Percentiles rank a stretch among this genome's conserved stretches.
phyloP scores from a whole-genome alignment of 2,888 invertebrate genomes.

The Mactromeris polynyma region DNA sequence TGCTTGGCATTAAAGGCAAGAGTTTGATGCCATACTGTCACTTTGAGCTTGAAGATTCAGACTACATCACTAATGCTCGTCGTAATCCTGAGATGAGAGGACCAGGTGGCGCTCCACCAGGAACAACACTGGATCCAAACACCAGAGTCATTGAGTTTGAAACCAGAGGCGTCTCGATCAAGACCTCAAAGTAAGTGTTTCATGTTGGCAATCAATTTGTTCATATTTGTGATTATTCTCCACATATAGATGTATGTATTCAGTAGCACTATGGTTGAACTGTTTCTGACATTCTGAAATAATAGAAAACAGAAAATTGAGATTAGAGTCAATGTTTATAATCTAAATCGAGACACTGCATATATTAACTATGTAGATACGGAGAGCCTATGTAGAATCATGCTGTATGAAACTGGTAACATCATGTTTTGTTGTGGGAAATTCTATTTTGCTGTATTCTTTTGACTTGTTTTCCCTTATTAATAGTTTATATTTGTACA shows the following conservation, averaged over 20 bases:
- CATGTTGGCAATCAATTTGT: not conserved
- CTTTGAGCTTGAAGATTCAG: constrained; percentile 91
- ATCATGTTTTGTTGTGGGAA: too few relatives aligned
- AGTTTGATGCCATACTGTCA: constrained; percentile 91
- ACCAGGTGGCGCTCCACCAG: constrained; percentile 85
- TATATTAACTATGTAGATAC: too few relatives aligned
- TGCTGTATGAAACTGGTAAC: too few relatives aligned
- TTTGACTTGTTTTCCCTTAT: not conserved
- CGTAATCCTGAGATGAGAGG: constrained; percentile 86
- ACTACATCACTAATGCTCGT: constrained; percentile 89
- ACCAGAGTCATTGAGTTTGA: constrained; percentile 90
- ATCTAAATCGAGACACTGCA: too few relatives aligned
- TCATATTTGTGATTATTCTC: too few relatives aligned
- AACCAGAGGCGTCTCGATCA: constrained; percentile 90
- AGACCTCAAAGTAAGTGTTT: constrained; percentile 77
- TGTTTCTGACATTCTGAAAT: too few relatives aligned
- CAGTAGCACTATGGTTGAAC: too few relatives aligned
- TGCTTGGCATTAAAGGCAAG: constrained; percentile 88
- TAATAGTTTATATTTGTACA: not conserved
- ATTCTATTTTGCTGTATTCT: too few relatives aligned
- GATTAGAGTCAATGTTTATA: too few relatives aligned
- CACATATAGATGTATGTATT: too few relatives aligned
- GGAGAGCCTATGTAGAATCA: too few relatives aligned
- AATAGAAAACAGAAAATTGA: too few relatives aligned
- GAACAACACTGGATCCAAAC: constrained; percentile 87